Conservation (phyloP, 2,888 invertebrate genomes). For the Archaeoteleia sp. region DNA sequence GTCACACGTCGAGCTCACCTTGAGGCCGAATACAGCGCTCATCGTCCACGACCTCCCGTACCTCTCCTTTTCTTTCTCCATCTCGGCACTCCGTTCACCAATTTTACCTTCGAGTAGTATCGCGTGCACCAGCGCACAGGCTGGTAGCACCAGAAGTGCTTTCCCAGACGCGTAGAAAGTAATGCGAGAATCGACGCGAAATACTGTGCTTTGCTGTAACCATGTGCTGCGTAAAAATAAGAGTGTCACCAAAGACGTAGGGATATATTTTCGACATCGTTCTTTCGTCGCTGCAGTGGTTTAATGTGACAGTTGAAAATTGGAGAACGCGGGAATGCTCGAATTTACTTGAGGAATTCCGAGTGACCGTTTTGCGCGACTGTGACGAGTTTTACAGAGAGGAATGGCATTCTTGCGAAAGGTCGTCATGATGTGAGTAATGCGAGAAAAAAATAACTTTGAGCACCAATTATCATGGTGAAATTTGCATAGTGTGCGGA, state of each 20-base stretch:
- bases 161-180: conserved; percentile 7
- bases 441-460: not conserved
- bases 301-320: conserved; percentile 8
- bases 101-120: conserved; percentile 47
- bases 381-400: conserved; percentile 25
- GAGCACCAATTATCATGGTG: not conserved
- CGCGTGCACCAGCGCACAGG: conserved; percentile 50
- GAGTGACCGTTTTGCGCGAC: conserved; percentile 37
- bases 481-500: not conserved
- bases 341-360: conserved; percentile 43
- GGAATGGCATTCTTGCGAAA: conserved; percentile 49
- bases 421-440: conserved; percentile 46
- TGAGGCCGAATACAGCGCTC: conserved; percentile 13
- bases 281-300: not conserved
- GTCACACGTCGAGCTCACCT: conserved; percentile 31
- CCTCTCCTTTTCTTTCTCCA: conserved; percentile 38
- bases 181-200: conserved; percentile 33
- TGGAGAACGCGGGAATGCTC: conserved; percentile 41
- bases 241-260: conserved; percentile 14
- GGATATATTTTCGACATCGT: conserved; percentile 3
- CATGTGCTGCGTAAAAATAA: conserved; percentile 19
- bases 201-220: conserved; percentile 2
- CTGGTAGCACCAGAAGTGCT: conserved; percentile 36
- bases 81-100: conserved; percentile 50
- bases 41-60: conserved; percentile 26